Base-by-base conservation (phyloP, 2,113 vertebrate species). In the Tiliqua scincoides region DNA sequence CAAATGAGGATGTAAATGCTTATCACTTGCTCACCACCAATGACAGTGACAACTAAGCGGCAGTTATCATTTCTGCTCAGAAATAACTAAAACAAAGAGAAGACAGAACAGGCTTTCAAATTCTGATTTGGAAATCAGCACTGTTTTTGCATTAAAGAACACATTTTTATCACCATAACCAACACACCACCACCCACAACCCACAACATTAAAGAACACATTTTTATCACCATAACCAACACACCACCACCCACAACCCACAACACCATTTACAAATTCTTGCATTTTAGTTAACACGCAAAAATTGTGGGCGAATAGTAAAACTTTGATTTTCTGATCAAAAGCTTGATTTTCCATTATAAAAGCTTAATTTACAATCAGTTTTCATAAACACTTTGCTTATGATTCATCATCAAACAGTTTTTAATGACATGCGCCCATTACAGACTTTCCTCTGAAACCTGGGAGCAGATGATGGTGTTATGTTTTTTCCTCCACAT, bases 1-100 rank as follows among this genome's bases (percentile, higher is more conserved):
- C 27, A 32, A 67, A n/a, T 8, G 30, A 35, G 65, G 48, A 68
- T 23, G 17, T 2, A 9, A 54, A 52, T 32, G 11, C 43, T 68
- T 82, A 21, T 63, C 61, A 63, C 61, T 25, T 23, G 21, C 17
- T 63, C 61, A 14, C 59, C 20, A 20, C 59, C 59, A 61, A 81
- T 15, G 18, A 32, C 62, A 54, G 43, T 14, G 67, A 23, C 63
- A 70, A 70, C 5, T 6, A 63, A 63, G 14, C 25, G 14, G 87
- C 74, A 68, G 67, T 82, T 91, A 90, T 85, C 15, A 85, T n/a
- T 78, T 62, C 25, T 89, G 78, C 79, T 90, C 54, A 94, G 91
- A 93, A 93, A 88, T 87, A 92, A 82, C 85, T 11, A 91, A 82
- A 91, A 89, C 12, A 37, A 90, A 86, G 79, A 87, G 83, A 89